phyloP scores from a whole-genome alignment of 2,797 vertebrate genomes.

The Pogoniulus pusillus region DNA sequence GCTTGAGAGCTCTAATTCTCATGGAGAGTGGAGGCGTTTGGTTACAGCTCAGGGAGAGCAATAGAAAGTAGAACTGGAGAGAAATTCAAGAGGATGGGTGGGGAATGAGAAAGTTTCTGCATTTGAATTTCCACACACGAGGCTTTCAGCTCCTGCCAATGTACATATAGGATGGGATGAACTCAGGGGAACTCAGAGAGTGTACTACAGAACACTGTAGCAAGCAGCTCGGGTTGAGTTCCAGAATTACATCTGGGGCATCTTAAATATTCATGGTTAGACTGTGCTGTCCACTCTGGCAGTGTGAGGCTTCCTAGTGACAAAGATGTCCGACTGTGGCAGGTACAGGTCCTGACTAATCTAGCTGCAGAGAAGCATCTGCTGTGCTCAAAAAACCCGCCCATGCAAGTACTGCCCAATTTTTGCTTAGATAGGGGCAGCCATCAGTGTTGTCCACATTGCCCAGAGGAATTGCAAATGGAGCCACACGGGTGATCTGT shows the following conservation, averaged over 20 bases:
- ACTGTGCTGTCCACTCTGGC: rapidly evolving
- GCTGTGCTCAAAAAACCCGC: rapidly evolving
- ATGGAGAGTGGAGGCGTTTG: not conserved
- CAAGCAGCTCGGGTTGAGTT: not conserved
- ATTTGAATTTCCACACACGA: not conserved
- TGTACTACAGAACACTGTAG: not conserved
- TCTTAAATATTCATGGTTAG: not conserved
- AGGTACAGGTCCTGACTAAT: not conserved
- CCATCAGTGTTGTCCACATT: not conserved
- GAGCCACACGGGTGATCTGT: not conserved
- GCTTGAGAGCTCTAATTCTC: not conserved
- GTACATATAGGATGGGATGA: constrained; percentile 33
- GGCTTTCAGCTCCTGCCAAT: constrained; percentile 48
- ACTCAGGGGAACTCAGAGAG: not conserved
- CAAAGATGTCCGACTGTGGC: not conserved
- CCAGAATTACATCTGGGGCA: not conserved
- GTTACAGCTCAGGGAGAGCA: not conserved
- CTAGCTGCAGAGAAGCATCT: not conserved
- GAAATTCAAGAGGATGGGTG: constrained; percentile 41
- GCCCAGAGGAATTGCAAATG: not conserved
- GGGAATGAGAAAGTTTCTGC: constrained; percentile 50
- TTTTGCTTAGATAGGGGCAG: not conserved
- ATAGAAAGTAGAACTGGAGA: constrained; percentile 24
- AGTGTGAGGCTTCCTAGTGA: not conserved
- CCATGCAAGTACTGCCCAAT: not conserved